Conservation (phyloP, 2,888 invertebrate genomes). For the Amiota mariae region DNA sequence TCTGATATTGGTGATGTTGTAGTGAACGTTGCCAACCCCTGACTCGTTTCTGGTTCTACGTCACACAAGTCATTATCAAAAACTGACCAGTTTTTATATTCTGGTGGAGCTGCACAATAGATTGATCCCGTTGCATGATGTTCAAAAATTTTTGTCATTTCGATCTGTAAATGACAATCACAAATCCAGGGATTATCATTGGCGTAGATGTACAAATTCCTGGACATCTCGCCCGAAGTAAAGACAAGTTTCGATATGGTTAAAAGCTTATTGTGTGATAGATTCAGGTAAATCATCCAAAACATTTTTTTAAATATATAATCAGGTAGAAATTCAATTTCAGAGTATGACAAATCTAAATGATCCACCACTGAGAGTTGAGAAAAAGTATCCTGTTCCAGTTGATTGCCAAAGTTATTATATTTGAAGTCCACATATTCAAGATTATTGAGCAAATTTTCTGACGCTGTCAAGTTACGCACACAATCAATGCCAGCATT, state of each 20-base stretch:
- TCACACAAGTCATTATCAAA: slow-evolving; percentile 49
- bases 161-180: slow-evolving; percentile 50
- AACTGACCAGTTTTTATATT: slow-evolving; percentile 41
- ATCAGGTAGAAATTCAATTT: slow-evolving; percentile 54
- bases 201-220: slow-evolving; percentile 47
- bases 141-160: slow-evolving; percentile 50
- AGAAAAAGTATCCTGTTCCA: slow-evolving; percentile 48
- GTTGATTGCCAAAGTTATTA: slow-evolving; percentile 53
- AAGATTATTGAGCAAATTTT: slow-evolving; percentile 54
- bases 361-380: slow-evolving; percentile 59
- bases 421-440: slow-evolving; percentile 57
- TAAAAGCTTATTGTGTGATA: slow-evolving; percentile 60
- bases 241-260: slow-evolving; percentile 55
- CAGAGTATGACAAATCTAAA: slow-evolving; percentile 57
- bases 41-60: background rate
- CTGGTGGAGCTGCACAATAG: slow-evolving; percentile 49
- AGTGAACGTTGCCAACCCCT: background rate
- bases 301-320: slow-evolving; percentile 54
- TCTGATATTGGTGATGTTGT: background rate
- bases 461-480: slow-evolving; percentile 53
- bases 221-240: slow-evolving; percentile 44
- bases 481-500: slow-evolving; percentile 53
- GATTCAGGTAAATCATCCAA: slow-evolving; percentile 56
- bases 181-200: slow-evolving; percentile 61
- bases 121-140: slow-evolving; percentile 38